Evolutionary conservation across 2,888 invertebrate species (phyloP).

Genomic region (Xestobium rufovillosum): DNA sequence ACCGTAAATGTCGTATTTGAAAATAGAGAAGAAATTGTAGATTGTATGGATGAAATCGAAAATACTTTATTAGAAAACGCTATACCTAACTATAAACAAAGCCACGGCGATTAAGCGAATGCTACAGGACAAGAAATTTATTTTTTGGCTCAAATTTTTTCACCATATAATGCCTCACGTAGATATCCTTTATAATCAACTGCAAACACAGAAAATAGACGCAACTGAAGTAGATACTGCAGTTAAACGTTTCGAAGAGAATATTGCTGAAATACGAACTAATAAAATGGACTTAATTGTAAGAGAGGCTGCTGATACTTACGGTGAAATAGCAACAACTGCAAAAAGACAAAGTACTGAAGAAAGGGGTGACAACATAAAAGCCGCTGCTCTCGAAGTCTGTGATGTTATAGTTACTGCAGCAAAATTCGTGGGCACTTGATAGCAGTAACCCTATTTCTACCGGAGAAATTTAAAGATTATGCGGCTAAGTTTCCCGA

Average conservation of each 20-base stretch:
- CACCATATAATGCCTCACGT: constrained; percentile 27
- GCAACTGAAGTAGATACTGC: constrained; percentile 8
- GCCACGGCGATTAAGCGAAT: constrained; percentile 15
- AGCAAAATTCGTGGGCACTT: constrained; percentile 23
- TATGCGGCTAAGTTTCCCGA: too few relatives aligned
- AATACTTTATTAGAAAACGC: constrained; percentile 14
- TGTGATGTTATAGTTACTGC: constrained; percentile 25
- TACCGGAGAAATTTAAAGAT: constrained; percentile 20
- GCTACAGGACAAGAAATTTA: constrained; percentile 20
- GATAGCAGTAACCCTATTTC: too few relatives aligned
- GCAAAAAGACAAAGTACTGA: constrained; percentile 27
- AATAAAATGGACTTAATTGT: too few relatives aligned
- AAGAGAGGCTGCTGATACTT: too few relatives aligned
- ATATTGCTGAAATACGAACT: too few relatives aligned
- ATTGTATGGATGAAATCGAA: constrained; percentile 25
- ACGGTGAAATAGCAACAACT: constrained; percentile 10
- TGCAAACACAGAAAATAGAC: constrained; percentile 19
- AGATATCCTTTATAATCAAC: constrained; percentile 23
- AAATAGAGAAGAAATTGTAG: constrained; percentile 22
- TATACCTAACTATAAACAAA: constrained; percentile 18
- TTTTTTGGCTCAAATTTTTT: constrained; percentile 28
- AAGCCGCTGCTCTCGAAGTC: too few relatives aligned
- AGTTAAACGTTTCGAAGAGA: constrained; percentile 9
- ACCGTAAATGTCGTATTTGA: constrained; percentile 20
- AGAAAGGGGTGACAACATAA: too few relatives aligned